Evolutionary conservation across 2,113 vertebrate genomes (phyloP).

Genomic region (Thalassarche chlororhynchos): DNA sequence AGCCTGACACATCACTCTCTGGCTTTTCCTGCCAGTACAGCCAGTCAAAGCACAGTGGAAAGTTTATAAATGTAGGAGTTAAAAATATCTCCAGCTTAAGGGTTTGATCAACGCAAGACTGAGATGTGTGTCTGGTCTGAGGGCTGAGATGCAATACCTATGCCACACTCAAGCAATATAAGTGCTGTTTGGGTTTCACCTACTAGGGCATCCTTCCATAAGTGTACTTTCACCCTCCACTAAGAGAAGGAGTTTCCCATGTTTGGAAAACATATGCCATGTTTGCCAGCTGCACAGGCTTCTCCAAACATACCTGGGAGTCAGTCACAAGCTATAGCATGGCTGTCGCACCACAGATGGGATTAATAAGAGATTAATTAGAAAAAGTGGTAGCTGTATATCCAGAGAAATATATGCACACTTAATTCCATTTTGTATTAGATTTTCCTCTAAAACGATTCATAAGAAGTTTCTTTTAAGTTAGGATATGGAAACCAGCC

Average conservation of each 20-base stretch:
- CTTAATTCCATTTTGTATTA: not conserved
- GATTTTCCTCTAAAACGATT: not conserved
- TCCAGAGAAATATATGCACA: not conserved
- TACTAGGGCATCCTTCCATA: not conserved
- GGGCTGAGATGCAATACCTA: not conserved
- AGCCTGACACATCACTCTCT: not conserved
- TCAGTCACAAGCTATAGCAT: not conserved
- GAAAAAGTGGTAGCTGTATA: not conserved
- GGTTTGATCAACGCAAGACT: not conserved
- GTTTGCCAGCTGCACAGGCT: not conserved
- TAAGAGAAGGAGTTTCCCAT: not conserved
- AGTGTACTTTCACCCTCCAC: not conserved
- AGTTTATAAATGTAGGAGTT: not conserved
- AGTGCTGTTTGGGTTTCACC: not conserved
- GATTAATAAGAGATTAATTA: not conserved
- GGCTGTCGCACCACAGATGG: not conserved
- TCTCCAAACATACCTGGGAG: not conserved
- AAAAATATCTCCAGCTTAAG: not conserved
- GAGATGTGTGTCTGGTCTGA: not conserved
- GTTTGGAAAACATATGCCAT: not conserved
- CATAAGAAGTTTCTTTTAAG: not conserved
- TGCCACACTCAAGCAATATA: not conserved
- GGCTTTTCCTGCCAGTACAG: not conserved
- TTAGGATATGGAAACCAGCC: not conserved
- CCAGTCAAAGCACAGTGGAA: not conserved